phyloP scores from a whole-genome alignment of 2,797 vertebrate species.

The Gymnothorax reevesii region DNA sequence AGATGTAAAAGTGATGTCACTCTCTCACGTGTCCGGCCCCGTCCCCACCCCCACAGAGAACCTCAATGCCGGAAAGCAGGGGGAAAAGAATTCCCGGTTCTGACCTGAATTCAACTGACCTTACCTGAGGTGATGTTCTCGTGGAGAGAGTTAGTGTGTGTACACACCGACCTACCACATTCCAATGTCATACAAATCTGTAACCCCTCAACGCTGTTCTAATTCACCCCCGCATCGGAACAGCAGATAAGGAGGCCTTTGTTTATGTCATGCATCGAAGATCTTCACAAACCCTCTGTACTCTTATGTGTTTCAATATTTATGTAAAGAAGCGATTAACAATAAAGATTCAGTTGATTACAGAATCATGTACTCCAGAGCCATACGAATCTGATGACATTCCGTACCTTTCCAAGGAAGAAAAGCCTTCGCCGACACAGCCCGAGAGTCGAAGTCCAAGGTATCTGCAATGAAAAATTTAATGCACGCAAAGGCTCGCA shows the following conservation, averaged over 20 bases:
- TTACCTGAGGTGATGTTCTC: conserved; percentile 56
- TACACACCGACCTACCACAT: conserved; percentile 58
- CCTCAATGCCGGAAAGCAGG: conserved; percentile 74
- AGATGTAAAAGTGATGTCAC: conserved; percentile 89
- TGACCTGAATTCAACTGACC: conserved; percentile 67
- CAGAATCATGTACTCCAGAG: background rate
- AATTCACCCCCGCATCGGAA: background rate
- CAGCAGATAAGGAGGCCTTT: background rate
- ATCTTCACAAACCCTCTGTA: background rate
- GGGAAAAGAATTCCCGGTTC: conserved; percentile 59
- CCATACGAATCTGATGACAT: background rate
- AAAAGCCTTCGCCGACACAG: background rate
- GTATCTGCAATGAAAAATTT: too few relatives aligned
- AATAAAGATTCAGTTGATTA: too few relatives aligned
- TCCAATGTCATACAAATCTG: conserved; percentile 33
- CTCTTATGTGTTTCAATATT: background rate
- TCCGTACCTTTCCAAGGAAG: background rate
- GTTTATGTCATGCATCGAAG: background rate
- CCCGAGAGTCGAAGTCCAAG: too few relatives aligned
- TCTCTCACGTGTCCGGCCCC: conserved; percentile 75
- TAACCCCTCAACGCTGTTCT: background rate
- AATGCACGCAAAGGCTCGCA: background rate
- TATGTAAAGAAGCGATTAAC: background rate
- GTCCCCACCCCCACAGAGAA: conserved; percentile 48
- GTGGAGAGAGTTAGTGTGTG: conserved; percentile 64